Percentiles rank a stretch among this genome's conserved stretches.
Conservation (phyloP, 1,140 invertebrate species). For the Helicorthomorpha holstii region DNA sequence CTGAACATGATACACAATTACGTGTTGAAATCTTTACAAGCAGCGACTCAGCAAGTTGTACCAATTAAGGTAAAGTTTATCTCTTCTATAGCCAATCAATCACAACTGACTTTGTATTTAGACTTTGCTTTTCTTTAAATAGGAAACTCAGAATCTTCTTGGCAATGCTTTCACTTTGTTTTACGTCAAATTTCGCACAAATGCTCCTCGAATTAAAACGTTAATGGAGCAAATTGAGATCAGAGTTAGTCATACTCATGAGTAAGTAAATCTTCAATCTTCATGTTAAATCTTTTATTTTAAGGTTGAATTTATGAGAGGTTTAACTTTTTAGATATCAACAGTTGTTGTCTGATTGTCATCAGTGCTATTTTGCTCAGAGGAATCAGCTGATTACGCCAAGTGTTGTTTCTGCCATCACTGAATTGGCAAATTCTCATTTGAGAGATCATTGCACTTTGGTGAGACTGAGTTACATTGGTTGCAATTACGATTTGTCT, state of each 20-base stretch:
- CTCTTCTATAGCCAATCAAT: neutral
- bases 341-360: slow-evolving; percentile 57
- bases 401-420: slow-evolving; percentile 57
- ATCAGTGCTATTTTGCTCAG: slow-evolving; percentile 66
- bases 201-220: slow-evolving; percentile 59
- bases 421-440: slow-evolving; percentile 46
- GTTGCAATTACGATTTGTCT: neutral
- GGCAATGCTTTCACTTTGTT: slow-evolving; percentile 75
- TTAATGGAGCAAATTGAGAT: slow-evolving; percentile 66
- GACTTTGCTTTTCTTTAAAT: too few relatives aligned
- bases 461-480: slow-evolving; percentile 21
- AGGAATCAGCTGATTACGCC: slow-evolving; percentile 51
- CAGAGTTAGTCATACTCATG: slow-evolving; percentile 44
- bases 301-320: slow-evolving; percentile 3
- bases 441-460: slow-evolving; percentile 72
- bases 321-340: slow-evolving; percentile 39
- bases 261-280: slow-evolving; percentile 33
- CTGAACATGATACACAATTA: slow-evolving; percentile 16
- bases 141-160: slow-evolving; percentile 10
- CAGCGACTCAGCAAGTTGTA: slow-evolving; percentile 53
- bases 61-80: slow-evolving; percentile 22
- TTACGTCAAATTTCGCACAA: slow-evolving; percentile 85
- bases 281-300: neutral
- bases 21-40: slow-evolving; percentile 42
- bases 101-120: too few relatives aligned